phyloP scores from a whole-genome alignment of 2,888 invertebrate species.

The Smittia sp. region DNA sequence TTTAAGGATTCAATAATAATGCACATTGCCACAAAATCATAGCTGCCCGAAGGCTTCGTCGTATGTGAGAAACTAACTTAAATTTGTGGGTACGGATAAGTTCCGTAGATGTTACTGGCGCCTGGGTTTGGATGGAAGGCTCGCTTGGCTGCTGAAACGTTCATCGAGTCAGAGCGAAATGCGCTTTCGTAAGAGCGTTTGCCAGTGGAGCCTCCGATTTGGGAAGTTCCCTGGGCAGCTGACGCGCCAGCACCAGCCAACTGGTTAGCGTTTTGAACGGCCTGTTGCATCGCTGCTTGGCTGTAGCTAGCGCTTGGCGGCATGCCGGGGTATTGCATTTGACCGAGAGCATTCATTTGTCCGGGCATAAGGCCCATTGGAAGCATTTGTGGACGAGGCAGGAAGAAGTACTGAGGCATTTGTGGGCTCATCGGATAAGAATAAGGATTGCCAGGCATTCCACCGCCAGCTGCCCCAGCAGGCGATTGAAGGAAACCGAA shows the following conservation, averaged over 20 bases:
- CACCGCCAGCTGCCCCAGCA: conserved; percentile 43
- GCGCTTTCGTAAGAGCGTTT: conserved; percentile 73
- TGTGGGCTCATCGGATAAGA: conserved; percentile 51
- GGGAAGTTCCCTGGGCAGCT: background rate
- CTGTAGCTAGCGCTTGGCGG: background rate
- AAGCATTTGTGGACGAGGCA: conserved; percentile 41
- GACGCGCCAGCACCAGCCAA: background rate
- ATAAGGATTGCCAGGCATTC: conserved; percentile 43
- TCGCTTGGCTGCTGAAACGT: conserved; percentile 23
- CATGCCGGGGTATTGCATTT: background rate
- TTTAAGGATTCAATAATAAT: background rate
- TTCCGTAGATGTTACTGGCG: conserved; percentile 33
- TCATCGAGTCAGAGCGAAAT: conserved; percentile 57
- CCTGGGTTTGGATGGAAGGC: conserved; percentile 32
- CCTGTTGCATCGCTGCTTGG: background rate
- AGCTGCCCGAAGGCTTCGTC: background rate
- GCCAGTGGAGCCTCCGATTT: conserved; percentile 51
- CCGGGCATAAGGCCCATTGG: conserved; percentile 9
- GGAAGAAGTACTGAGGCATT: conserved; percentile 45
- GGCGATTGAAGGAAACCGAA: conserved; percentile 32
- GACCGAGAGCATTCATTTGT: background rate
- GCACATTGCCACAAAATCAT: conserved; percentile 16
- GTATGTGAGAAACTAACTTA: background rate
- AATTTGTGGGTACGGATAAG: conserved; percentile 34
- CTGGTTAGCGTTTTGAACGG: too few species aligned